Evolutionary conservation across 2,113 vertebrate genomes (phyloP).

Genomic region (Dolichotis patagonum): DNA sequence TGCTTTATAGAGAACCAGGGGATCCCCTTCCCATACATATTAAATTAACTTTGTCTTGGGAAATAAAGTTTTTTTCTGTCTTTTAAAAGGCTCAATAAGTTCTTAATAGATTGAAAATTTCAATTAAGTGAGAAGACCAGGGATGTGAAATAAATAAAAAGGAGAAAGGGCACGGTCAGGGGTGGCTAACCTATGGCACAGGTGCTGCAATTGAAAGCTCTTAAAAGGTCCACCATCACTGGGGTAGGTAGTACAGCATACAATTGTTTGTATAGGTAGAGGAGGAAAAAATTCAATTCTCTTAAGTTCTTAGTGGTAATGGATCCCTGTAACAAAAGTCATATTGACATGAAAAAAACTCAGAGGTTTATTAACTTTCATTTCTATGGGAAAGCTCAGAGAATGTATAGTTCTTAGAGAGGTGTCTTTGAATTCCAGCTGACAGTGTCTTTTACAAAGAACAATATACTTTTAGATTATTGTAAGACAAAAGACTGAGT

Average conservation of each 20-base stretch:
- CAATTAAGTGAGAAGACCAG: background rate
- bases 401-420: background rate
- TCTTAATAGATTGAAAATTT: slow-evolving; percentile 20
- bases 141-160: background rate
- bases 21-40: background rate
- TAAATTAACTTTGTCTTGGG: background rate
- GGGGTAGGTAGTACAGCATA: background rate
- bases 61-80: background rate
- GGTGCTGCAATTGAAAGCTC: background rate
- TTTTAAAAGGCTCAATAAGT: background rate
- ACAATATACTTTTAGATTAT: background rate
- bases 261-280: background rate
- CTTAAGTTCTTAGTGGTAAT: background rate
- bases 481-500: background rate
- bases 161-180: background rate
- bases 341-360: background rate
- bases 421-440: background rate
- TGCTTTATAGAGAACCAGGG: background rate
- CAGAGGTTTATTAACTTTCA: background rate
- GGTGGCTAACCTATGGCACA: background rate
- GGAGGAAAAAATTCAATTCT: background rate
- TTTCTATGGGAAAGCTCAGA: background rate
- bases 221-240: background rate
- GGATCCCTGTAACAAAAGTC: background rate
- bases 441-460: background rate